Base-by-base conservation (phyloP, 2,888 invertebrate genomes). In the Notodonta ziczac region DNA sequence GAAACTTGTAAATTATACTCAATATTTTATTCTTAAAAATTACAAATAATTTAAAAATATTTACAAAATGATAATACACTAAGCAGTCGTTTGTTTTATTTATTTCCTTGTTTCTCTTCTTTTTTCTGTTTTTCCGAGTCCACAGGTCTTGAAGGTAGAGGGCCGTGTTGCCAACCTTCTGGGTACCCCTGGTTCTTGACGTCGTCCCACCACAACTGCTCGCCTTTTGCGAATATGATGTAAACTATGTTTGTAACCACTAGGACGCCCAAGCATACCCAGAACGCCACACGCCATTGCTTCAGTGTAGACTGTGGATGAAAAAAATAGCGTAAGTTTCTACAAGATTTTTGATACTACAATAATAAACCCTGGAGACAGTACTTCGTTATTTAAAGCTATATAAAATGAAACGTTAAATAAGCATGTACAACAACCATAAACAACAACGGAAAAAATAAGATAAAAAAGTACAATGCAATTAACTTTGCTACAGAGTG, bases 281-380 rank as follows among this genome's bases (percentile, higher is more conserved):
- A 97, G 84, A 97, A 97, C 0, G 97, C 97, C 0, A 94, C 77
- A 32, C 96, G 94, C 98, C 98, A 98, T 89, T 97, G 95, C 24
- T 86, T 83, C 8, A 96, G 76, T 0, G 94, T 94, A 56, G 95
- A 94, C 96, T 95, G 84, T 56, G 77, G 83, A 78, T 62, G 63
- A 77, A 78, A 60, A 67, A 62, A 59, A 62, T 60, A 60, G 53
- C 44, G 14, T 24, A 40, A 24, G 39, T 42, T 42, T 42, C 42
- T 42, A 9, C 42, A 4, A 42, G 4, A 42, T 12, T 24, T 24
- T 2, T 24, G 24, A 24, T 24, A 24, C 4, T 2, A 42, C 10
- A 9, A 42, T 42, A 42, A 7, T 9, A 4, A 9, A 7, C 35
- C 35, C 35, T 35, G 35, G 35, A 35, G 0, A 35, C 7, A 35